These are phyloP conservation scores for Mimas tiliae DNA, from an alignment of 2,888 invertebrate species.

Conservation along the genomic window DNA sequence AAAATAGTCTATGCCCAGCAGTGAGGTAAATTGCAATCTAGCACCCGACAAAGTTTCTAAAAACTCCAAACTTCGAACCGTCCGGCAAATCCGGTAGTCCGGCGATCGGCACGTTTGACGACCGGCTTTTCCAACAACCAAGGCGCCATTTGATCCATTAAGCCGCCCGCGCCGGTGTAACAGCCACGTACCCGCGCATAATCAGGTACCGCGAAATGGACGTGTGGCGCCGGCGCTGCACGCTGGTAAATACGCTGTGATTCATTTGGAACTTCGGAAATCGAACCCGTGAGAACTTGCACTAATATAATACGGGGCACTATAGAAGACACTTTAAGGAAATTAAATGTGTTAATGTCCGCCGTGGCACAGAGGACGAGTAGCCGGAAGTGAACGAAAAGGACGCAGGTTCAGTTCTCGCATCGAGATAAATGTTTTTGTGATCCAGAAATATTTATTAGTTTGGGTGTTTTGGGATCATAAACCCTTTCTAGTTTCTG, in stretches of 20 bases:
- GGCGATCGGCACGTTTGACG: neutral
- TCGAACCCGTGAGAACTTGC: neutral
- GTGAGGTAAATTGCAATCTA: too few species aligned
- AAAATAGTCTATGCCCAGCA: too few species aligned
- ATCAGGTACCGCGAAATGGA: slow-evolving; percentile 39
- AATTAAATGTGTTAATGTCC: too few species aligned
- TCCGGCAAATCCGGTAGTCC: neutral
- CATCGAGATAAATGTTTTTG: too few species aligned
- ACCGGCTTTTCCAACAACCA: neutral
- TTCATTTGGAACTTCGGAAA: slow-evolving; percentile 60
- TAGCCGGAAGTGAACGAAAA: too few species aligned
- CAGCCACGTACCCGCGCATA: slow-evolving; percentile 37
- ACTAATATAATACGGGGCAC: neutral
- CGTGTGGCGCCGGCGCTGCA: slow-evolving; percentile 44
- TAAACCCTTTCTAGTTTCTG: too few species aligned
- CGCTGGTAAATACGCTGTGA: slow-evolving; percentile 43
- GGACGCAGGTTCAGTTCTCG: too few species aligned
- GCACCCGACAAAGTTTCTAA: neutral
- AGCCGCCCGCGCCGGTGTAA: neutral
- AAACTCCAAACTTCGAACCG: neutral
- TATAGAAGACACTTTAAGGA: too few species aligned
- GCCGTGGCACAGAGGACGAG: too few species aligned
- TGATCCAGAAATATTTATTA: too few species aligned
- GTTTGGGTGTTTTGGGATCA: too few species aligned
- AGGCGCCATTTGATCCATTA: slow-evolving; percentile 21